These are phyloP conservation scores for Yponomeuta malinellus DNA, from an alignment of 2,888 invertebrate species.

Conservation along the genomic window DNA sequence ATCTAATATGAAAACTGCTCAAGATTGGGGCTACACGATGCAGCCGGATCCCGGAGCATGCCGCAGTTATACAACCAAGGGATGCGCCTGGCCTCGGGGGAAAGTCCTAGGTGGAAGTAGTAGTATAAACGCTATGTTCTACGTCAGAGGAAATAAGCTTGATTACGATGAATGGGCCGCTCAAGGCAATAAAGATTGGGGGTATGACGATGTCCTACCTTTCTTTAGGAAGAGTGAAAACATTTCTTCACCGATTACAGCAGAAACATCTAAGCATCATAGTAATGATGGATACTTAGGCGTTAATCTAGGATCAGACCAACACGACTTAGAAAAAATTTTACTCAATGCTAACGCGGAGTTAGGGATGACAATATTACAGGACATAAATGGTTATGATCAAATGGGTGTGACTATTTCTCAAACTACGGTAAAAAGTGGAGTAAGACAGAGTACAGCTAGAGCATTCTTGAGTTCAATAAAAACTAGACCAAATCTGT, in stretches of 20 bases:
- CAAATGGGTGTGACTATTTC: slow-evolving; percentile 28
- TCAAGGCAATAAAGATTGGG: slow-evolving; percentile 61
- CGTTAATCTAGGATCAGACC: slow-evolving; percentile 12
- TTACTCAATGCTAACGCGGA: slow-evolving; percentile 19
- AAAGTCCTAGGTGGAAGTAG: slow-evolving; percentile 73
- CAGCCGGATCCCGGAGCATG: slow-evolving; percentile 38
- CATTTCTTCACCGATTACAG: slow-evolving; percentile 4
- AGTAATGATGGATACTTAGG: slow-evolving; percentile 14
- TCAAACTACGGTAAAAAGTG: slow-evolving; percentile 25
- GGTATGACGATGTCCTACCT: slow-evolving; percentile 52
- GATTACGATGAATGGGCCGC: slow-evolving; percentile 67
- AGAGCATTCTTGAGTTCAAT: slow-evolving; percentile 37
- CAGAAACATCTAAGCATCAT: slow-evolving; percentile 9
- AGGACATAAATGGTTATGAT: slow-evolving; percentile 18
- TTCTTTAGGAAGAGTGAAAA: slow-evolving; percentile 61
- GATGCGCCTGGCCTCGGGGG: slow-evolving; percentile 69
- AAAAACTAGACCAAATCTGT: slow-evolving; percentile 31
- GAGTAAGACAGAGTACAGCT: slow-evolving; percentile 32
- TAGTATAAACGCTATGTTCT: slow-evolving; percentile 66
- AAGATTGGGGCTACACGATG: slow-evolving; percentile 40
- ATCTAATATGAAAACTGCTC: neutral
- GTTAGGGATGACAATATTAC: slow-evolving; percentile 14
- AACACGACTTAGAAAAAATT: slow-evolving; percentile 15
- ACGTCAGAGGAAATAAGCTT: slow-evolving; percentile 55
- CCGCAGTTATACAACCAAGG: slow-evolving; percentile 33